Evolutionary conservation across 2,888 invertebrate species (phyloP).

Genomic region (Arge pagana): DNA sequence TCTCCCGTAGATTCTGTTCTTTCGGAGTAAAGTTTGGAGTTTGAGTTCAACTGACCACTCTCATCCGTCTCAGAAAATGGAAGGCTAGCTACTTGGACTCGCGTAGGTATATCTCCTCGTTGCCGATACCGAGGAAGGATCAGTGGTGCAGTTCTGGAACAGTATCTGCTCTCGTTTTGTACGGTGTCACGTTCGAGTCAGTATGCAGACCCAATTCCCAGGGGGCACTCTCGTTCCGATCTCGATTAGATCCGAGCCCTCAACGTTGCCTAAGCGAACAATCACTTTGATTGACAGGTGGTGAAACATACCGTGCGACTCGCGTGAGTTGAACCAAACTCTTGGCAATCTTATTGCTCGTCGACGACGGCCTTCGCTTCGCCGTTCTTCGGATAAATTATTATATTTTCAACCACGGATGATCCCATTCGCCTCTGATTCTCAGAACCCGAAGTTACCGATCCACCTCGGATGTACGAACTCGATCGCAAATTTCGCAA

Average conservation of each 20-base stretch:
- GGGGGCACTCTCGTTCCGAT: slow-evolving; percentile 18
- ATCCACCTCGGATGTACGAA: not conserved
- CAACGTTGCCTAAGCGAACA: slow-evolving; percentile 15
- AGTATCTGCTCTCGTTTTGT: slow-evolving; percentile 14
- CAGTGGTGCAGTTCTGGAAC: slow-evolving; percentile 6
- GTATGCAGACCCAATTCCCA: slow-evolving; percentile 19
- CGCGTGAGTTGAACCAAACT: slow-evolving; percentile 2
- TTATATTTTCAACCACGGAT: no score
- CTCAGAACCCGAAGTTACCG: not conserved
- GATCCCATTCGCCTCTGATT: no score
- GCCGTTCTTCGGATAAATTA: not conserved
- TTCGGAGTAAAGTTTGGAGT: no score
- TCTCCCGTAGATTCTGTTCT: no score
- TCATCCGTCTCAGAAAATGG: not conserved
- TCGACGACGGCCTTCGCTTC: not conserved
- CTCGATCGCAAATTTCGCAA: not conserved
- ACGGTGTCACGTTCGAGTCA: slow-evolving; percentile 8
- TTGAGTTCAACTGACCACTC: not conserved
- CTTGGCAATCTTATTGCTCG: slow-evolving; percentile 10
- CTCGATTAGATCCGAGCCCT: slow-evolving; percentile 13
- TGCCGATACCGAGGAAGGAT: no score
- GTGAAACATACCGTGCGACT: slow-evolving; percentile 9
- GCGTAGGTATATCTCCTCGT: not conserved
- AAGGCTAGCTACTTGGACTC: not conserved
- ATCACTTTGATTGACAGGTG: slow-evolving; percentile 19